A percentile compares a stretch with the other conserved stretches of the same genome.
phyloP scores from a whole-genome alignment of 2,113 vertebrate genomes.

The Cranoglanis bouderius region DNA sequence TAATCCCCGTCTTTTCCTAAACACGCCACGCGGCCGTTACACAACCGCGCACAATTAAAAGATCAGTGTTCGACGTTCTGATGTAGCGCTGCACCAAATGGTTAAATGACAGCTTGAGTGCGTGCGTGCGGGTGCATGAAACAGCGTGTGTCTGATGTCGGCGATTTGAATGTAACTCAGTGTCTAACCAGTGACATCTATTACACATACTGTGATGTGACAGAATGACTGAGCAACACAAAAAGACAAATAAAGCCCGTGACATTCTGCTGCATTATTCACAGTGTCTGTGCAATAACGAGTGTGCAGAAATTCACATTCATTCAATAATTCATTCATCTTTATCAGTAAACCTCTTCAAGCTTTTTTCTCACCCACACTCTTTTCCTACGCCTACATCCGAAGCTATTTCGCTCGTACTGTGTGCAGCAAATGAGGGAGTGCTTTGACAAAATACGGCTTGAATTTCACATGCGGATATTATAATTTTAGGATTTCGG shows the following conservation, averaged over 20 bases:
- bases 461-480: not conserved
- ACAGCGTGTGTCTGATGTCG: constrained; percentile 18
- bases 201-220: constrained; percentile 13
- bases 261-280: constrained; percentile 23
- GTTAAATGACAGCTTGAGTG: constrained; percentile 30
- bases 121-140: not conserved
- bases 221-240: constrained; percentile 17
- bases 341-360: not conserved
- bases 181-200: constrained; percentile 27
- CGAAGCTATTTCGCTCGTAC: not conserved
- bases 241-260: constrained; percentile 29
- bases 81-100: not conserved
- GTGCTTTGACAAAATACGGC: not conserved
- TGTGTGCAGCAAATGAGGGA: not conserved
- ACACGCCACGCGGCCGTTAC: not conserved
- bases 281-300: not conserved
- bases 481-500: not conserved
- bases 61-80: not conserved
- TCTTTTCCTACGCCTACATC: not conserved
- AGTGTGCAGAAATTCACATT: constrained; percentile 2
- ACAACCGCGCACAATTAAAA: not conserved
- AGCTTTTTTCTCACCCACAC: not conserved
- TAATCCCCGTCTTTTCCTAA: not conserved
- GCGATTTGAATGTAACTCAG: not conserved
- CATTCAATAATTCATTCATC: constrained; percentile 19